A percentile compares a stretch with the other conserved stretches of the same genome.
These are phyloP conservation scores for Hecatera dysodea DNA, from an alignment of 2,888 invertebrate species.

Conservation along the genomic window DNA sequence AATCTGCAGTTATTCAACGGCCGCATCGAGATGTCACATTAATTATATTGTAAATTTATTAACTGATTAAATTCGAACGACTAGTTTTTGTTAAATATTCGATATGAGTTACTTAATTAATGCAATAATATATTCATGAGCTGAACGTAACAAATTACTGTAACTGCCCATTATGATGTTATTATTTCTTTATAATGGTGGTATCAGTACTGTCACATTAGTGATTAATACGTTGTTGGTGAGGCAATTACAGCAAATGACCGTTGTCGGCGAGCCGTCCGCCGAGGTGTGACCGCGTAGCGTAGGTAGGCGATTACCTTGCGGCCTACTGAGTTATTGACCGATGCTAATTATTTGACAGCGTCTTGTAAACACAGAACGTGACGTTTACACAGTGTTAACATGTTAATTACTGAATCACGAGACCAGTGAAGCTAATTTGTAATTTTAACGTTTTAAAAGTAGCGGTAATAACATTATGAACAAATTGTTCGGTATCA, in stretches of 20 bases:
- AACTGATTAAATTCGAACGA: slow-evolving; percentile 47
- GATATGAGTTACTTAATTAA: slow-evolving; percentile 68
- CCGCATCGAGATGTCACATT: slow-evolving; percentile 44
- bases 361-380: slow-evolving; percentile 78
- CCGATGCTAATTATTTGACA: slow-evolving; percentile 84
- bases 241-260: slow-evolving; percentile 84
- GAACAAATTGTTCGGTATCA: slow-evolving; percentile 43
- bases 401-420: slow-evolving; percentile 71
- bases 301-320: slow-evolving; percentile 76
- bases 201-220: slow-evolving; percentile 84
- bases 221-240: slow-evolving; percentile 86
- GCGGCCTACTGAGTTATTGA: slow-evolving; percentile 81
- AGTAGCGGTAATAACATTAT: background rate
- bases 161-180: slow-evolving; percentile 76
- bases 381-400: slow-evolving; percentile 73
- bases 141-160: slow-evolving; percentile 72
- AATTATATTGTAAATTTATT: slow-evolving; percentile 51
- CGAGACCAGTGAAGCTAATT: slow-evolving; percentile 51
- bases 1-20: slow-evolving; percentile 30
- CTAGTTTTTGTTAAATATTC: slow-evolving; percentile 64
- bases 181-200: slow-evolving; percentile 78
- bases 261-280: slow-evolving; percentile 72
- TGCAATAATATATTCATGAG: slow-evolving; percentile 71
- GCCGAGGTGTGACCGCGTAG: slow-evolving; percentile 79
- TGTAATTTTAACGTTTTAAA: slow-evolving; percentile 36